Base-by-base conservation (phyloP, 2,888 invertebrate genomes). In the Theretra japonica region DNA sequence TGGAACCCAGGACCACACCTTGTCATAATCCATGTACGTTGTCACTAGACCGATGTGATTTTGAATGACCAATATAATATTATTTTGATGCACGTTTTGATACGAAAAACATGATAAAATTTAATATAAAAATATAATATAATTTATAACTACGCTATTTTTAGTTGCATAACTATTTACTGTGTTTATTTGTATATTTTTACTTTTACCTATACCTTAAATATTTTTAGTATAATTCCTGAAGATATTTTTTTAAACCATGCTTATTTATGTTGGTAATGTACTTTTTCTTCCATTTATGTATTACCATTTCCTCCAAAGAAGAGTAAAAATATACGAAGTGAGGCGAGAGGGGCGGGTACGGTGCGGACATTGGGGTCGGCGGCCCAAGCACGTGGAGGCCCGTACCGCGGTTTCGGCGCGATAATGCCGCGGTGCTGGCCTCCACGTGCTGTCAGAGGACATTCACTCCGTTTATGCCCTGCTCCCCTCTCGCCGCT, bases 371-470 rank as follows among this genome's bases (percentile, higher is more conserved):
- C 75, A 75, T 74, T 82, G 86, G 88, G 92, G 90, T 90, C 90
- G 90, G 86, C 89, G 88, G 86, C 89, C 90, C 85, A 86, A 83
- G 86, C 94, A 93, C 94, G 94, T 94, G 94, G 94, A 92, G 94
- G 93, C 94, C 85, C 83, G 84, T 86, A 93, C 94, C 88, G 89
- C 88, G 93, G 92, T 87, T 83, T 81, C 82, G 83, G 76, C 86
- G 82, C 82, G 87, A 77, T 82, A 87, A 85, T 88, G 89, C 93
- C 94, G 89, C 86, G 88, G 93, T 93, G 86, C 83, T 84, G 87
- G 93, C 94, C 94, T 93, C 94, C 94, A 93, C 94, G 94, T 93
- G 94, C 85, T 86, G 88, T 89, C 81, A 84, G 86, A 86, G 86
- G 86, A 86, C 86, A 86, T 86, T 86, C 86, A 91, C 91, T 89